phyloP scores from a whole-genome alignment of 1,140 invertebrate genomes.

The Sminthurides bifidus region DNA sequence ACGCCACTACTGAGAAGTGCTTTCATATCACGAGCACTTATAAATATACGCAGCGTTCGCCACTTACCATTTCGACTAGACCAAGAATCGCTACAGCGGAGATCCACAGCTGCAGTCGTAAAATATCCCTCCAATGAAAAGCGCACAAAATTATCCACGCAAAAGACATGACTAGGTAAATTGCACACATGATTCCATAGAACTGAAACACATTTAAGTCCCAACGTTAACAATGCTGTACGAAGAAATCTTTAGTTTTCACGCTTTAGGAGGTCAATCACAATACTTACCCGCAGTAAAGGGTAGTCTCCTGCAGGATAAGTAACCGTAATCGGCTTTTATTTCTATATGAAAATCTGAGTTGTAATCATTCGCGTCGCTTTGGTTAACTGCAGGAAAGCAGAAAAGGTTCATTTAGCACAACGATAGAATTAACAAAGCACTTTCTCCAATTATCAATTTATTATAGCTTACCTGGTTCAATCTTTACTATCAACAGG shows the following conservation, averaged over 20 bases:
- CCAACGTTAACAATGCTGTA: background rate
- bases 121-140: slow-evolving; percentile 74
- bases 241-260: too few species aligned
- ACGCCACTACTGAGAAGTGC: background rate
- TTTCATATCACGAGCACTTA: background rate
- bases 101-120: slow-evolving; percentile 94
- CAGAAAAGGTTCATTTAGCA: too few species aligned
- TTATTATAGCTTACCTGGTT: slow-evolving; percentile 6
- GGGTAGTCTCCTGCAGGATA: slow-evolving; percentile 65
- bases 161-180: slow-evolving; percentile 71
- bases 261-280: background rate
- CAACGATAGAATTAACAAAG: too few species aligned
- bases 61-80: slow-evolving; percentile 54
- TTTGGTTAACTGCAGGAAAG: too few species aligned
- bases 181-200: slow-evolving; percentile 77
- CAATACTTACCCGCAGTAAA: slow-evolving; percentile 46
- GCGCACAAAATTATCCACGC: slow-evolving; percentile 73
- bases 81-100: slow-evolving; percentile 76
- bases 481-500: slow-evolving; percentile 38
- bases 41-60: slow-evolving; percentile 8
- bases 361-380: too few species aligned
- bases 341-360: slow-evolving; percentile 51
- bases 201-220: slow-evolving; percentile 47
- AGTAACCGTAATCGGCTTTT: slow-evolving; percentile 52
- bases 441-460: too few species aligned